Evolutionary conservation across 2,797 vertebrate species (phyloP).

Genomic region (Lepilemur ruficaudatus): DNA sequence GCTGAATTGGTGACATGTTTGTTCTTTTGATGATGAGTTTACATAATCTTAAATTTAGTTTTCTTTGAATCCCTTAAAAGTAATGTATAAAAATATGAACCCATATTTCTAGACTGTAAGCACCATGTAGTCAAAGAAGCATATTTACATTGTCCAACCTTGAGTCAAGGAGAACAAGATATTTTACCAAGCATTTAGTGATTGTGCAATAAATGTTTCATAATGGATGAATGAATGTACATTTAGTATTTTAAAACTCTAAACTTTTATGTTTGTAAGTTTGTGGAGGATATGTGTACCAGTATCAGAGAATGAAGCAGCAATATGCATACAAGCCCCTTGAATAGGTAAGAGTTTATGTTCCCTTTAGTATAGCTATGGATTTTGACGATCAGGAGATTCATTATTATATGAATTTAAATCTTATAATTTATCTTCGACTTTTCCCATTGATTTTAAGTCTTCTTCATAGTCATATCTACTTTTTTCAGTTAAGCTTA

Average conservation of each 20-base stretch:
- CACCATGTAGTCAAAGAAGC: not conserved
- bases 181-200: not conserved
- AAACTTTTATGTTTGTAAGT: not conserved
- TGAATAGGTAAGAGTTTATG: not conserved
- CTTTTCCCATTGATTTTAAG: not conserved
- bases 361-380: not conserved
- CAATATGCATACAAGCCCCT: not conserved
- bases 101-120: not conserved
- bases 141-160: not conserved
- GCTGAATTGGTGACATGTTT: not conserved
- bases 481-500: not conserved
- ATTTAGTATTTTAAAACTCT: too few species aligned
- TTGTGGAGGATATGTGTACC: not conserved
- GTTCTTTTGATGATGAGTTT: not conserved
- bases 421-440: not conserved
- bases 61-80: not conserved
- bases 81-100: not conserved
- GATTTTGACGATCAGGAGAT: not conserved
- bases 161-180: not conserved
- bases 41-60: not conserved
- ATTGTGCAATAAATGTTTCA: not conserved
- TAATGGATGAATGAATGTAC: too few species aligned
- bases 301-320: not conserved
- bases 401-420: not conserved
- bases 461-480: not conserved